Evolutionary conservation across 2,888 invertebrate species (phyloP).

Genomic region (Nudaria mundana): DNA sequence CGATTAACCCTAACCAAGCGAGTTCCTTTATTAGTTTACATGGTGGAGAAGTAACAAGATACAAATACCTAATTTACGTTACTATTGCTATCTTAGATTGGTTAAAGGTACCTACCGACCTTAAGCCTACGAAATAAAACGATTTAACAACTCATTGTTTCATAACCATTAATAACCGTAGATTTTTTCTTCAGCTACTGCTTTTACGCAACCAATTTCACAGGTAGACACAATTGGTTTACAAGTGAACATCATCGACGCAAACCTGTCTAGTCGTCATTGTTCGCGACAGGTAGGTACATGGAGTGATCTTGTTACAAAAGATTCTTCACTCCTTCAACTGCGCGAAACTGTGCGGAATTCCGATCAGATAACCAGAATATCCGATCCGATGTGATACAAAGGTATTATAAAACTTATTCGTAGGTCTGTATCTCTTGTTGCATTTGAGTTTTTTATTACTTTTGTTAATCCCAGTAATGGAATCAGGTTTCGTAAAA

Average conservation of each 20-base stretch:
- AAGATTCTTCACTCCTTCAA: constrained; percentile 66
- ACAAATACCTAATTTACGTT: too few species aligned
- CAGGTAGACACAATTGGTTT: constrained; percentile 40
- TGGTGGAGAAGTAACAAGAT: too few species aligned
- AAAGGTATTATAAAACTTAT: constrained; percentile 55
- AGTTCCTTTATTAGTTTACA: too few species aligned
- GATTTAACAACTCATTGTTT: neutral
- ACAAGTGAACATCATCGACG: constrained; percentile 47
- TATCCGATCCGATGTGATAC: constrained; percentile 69
- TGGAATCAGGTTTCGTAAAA: constrained; percentile 49
- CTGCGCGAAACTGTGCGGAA: constrained; percentile 52
- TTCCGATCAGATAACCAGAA: constrained; percentile 76
- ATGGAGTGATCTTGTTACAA: constrained; percentile 69
- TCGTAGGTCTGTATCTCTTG: constrained; percentile 46
- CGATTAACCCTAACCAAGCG: too few species aligned
- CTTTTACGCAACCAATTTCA: constrained; percentile 30
- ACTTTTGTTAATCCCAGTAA: constrained; percentile 35
- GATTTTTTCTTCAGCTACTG: constrained; percentile 14
- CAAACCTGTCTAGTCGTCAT: constrained; percentile 54
- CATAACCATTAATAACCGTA: neutral
- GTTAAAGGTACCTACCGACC: neutral
- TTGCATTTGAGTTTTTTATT: constrained; percentile 49
- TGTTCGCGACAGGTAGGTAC: constrained; percentile 74
- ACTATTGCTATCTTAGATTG: neutral
- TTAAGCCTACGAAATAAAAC: too few species aligned